Conservation (phyloP, 2,797 vertebrate genomes). For the Echeneis naucrates region DNA sequence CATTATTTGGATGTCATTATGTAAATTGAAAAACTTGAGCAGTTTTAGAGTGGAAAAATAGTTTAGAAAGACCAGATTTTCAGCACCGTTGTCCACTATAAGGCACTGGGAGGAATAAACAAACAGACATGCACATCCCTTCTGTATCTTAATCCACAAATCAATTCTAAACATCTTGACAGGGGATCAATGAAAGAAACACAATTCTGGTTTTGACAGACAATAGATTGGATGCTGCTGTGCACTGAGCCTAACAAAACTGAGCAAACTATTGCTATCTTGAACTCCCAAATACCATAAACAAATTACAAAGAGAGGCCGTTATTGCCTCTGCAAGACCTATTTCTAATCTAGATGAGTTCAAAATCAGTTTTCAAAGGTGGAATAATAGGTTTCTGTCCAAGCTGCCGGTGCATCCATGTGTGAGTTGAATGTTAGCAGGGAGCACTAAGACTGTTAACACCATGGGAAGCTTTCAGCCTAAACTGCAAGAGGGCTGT, state of each 20-base stretch:
- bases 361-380: slow-evolving; percentile 16
- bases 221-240: background rate
- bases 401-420: background rate
- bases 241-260: background rate
- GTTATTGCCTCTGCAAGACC: background rate
- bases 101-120: slow-evolving; percentile 16
- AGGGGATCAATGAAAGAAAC: slow-evolving; percentile 32
- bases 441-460: slow-evolving; percentile 33
- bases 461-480: slow-evolving; percentile 40
- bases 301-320: slow-evolving; percentile 1
- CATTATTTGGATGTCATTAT: background rate
- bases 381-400: slow-evolving; percentile 34
- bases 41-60: background rate
- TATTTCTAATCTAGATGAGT: slow-evolving; percentile 4
- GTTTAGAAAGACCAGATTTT: background rate
- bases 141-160: slow-evolving; percentile 26
- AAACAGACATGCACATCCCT: slow-evolving; percentile 1
- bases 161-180: slow-evolving; percentile 21
- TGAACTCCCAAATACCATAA: slow-evolving; percentile 36
- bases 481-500: slow-evolving; percentile 47
- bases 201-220: slow-evolving; percentile 16
- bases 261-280: background rate
- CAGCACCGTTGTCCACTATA: background rate
- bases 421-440: slow-evolving; percentile 40
- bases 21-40: background rate